Evolutionary conservation across 1,140 invertebrate species (phyloP), one percentile per base, ranked within the genome.

Genomic region (Andricus grossulariae): DNA sequence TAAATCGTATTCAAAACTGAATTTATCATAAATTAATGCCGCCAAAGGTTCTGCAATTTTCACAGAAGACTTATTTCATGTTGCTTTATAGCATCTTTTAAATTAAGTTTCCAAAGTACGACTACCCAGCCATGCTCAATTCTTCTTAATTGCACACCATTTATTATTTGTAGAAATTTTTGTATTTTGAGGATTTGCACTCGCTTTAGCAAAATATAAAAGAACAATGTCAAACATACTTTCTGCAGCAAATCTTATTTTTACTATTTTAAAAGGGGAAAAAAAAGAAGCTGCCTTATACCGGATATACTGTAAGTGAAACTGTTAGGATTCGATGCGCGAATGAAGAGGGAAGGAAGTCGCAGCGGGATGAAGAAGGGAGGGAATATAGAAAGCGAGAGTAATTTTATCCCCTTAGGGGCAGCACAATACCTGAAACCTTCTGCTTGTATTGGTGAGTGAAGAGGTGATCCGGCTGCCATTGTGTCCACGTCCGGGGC

Each of bases 401-500:
- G 72, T 85, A 86, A 86, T 86, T 85, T 82, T 74, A 78, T 84
- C 79, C 72, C 19, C 52, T 10, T 21, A 66, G 76, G 74, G 72
- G 57, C n/a, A 60, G 70, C 72, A 83, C 81, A 82, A 83, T 85
- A 66, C 52, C 70, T 21, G 75, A 80, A 80, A 82, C 19, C 77
- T 71, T 45, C 8, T 45, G 7, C 39, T 45, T 76, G 78, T 79
- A 75, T 74, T 78, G 52, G 72, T 50, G 76, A 70, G 51, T 25
- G 60, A 71, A 80, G 74, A 75, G 70, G 72, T 77, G 79, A 82
- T 84, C 77, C 72, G 73, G 77, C 25, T 50, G 57, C 71, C 76
- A 86, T 84, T 86, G 84, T 86, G 74, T 55, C 76, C 73, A 79
- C 84, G 83, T 86, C 84, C 83, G 78, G 75, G 78, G 80, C 84